These are phyloP conservation scores for Heterodera carotae DNA, from an alignment of 1,140 invertebrate species.

Conservation along the genomic window DNA sequence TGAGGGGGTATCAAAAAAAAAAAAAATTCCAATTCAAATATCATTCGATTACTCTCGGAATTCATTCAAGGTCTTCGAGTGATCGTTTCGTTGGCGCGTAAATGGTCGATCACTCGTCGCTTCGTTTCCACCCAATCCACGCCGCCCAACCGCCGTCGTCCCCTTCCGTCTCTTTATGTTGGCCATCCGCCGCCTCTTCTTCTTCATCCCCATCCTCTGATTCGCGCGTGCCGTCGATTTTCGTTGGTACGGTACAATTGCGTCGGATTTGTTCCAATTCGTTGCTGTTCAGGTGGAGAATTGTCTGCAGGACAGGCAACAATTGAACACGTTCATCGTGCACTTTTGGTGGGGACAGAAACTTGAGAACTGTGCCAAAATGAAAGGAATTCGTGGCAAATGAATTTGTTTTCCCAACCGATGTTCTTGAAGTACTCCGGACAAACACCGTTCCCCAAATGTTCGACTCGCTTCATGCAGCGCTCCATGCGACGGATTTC, in stretches of 20 bases:
- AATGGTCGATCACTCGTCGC: no score
- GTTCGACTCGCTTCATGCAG: constrained; percentile 38
- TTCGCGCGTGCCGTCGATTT: no score
- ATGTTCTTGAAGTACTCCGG: constrained; percentile 47
- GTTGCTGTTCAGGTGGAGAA: constrained; percentile 27
- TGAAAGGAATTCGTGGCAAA: neutral
- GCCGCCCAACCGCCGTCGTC: neutral
- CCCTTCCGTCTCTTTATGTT: no score
- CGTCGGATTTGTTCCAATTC: constrained; percentile 33
- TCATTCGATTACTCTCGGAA: no score
- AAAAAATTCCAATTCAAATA: no score
- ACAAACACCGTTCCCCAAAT: constrained; percentile 38
- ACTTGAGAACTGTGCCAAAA: constrained; percentile 43
- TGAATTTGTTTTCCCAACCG: neutral
- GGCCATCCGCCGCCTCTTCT: no score
- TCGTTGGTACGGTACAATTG: neutral
- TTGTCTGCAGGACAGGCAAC: constrained; percentile 42
- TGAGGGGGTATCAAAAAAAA: no score
- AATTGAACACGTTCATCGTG: constrained; percentile 42
- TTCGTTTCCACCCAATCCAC: neutral
- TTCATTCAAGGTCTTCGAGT: no score
- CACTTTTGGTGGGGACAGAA: constrained; percentile 45
- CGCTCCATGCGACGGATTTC: constrained; percentile 47
- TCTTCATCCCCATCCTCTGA: no score
- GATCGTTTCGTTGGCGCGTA: no score